phyloP scores from a whole-genome alignment of 1,140 invertebrate species.

The Trichonephila clavata region DNA sequence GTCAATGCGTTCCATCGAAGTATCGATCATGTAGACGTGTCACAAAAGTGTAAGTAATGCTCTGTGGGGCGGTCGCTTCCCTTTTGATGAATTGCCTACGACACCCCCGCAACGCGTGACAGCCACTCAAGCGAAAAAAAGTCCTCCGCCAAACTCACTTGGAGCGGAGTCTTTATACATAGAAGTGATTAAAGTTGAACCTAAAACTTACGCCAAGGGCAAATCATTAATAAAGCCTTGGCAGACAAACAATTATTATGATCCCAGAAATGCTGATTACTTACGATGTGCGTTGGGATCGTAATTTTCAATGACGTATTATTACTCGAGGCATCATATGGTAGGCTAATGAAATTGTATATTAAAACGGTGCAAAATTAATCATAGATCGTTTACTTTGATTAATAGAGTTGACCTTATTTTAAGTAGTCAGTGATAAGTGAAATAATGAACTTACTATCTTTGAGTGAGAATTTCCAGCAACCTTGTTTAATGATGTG shows the following conservation, averaged over 20 bases:
- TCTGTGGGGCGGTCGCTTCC: not conserved
- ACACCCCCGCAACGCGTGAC: conserved; percentile 14
- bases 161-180: not conserved
- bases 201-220: conserved; percentile 27
- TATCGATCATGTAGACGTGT: conserved; percentile 25
- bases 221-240: conserved; percentile 27
- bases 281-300: not conserved
- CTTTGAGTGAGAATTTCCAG: not conserved
- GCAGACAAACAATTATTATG: conserved; percentile 27
- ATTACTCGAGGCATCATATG: not conserved
- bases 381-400: conserved; percentile 5
- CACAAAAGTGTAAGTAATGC: conserved; percentile 20
- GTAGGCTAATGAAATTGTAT: conserved; percentile 7
- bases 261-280: not conserved
- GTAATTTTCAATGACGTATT: conserved; percentile 33
- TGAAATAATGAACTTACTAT: conserved; percentile 31
- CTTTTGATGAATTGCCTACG: conserved; percentile 7
- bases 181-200: conserved; percentile 15
- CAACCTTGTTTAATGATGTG: not conserved
- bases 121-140: not conserved
- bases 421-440: conserved; percentile 18
- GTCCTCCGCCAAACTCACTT: not conserved
- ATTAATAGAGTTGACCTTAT: conserved; percentile 27
- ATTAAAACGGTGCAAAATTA: conserved; percentile 1
- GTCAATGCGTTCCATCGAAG: not conserved